Evolutionary conservation across 2,797 vertebrate genomes (phyloP).

Genomic region (Microctenopoma steveboyesi): DNA sequence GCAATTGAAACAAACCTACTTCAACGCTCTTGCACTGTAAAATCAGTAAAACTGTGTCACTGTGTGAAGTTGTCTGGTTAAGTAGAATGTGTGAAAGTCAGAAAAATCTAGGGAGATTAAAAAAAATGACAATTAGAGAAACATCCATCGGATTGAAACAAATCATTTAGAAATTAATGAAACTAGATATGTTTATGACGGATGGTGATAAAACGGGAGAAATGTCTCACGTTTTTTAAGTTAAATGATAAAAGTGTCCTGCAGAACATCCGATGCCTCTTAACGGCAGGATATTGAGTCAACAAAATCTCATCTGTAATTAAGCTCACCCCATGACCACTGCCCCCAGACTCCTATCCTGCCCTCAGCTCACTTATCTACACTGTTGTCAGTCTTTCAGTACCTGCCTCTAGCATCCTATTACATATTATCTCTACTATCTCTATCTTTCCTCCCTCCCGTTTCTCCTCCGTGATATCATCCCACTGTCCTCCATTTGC

Average conservation of each 20-base stretch:
- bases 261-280: too few species aligned
- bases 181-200: too few species aligned
- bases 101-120: background rate
- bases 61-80: background rate
- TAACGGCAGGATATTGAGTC: background rate
- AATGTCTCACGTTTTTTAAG: too few species aligned
- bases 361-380: constrained; percentile 59
- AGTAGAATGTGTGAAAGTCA: background rate
- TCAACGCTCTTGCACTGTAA: background rate
- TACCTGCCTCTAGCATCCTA: constrained; percentile 68
- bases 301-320: constrained; percentile 41
- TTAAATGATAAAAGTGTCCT: too few species aligned
- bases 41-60: background rate
- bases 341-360: constrained; percentile 14
- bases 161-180: too few species aligned
- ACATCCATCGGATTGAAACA: too few species aligned
- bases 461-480: constrained; percentile 63
- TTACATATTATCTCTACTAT: constrained; percentile 73
- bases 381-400: constrained; percentile 55
- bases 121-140: constrained; percentile 1
- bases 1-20: constrained; percentile 11
- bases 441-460: constrained; percentile 67
- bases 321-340: constrained; percentile 10
- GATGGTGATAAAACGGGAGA: too few species aligned
- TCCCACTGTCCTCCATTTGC: constrained; percentile 67